Evolutionary conservation across 2,888 invertebrate species (phyloP).

Genomic region (Chalcis sispes): DNA sequence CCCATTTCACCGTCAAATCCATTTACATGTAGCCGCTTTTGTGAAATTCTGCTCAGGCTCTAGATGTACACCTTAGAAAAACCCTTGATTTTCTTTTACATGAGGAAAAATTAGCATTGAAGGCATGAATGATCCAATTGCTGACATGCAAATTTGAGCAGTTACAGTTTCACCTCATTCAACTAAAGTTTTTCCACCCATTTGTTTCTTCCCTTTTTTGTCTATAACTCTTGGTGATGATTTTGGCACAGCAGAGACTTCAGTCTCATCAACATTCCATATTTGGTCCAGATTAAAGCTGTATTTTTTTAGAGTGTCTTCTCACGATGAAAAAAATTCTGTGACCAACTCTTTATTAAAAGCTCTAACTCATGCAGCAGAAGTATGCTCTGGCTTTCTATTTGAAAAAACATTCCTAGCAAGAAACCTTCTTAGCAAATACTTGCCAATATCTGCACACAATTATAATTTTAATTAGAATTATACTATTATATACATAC

Average conservation of each 20-base stretch:
- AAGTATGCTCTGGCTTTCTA: constrained; percentile 17
- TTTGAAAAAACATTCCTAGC: not conserved
- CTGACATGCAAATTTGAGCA: not conserved
- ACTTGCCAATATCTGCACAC: not conserved
- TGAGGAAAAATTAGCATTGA: not conserved
- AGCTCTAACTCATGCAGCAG: not conserved
- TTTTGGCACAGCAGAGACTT: constrained; percentile 65
- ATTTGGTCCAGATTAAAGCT: constrained; percentile 62
- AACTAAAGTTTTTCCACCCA: constrained; percentile 64
- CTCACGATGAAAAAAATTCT: constrained; percentile 1
- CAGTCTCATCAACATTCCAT: constrained; percentile 68
- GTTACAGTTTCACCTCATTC: constrained; percentile 61
- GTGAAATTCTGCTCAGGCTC: not conserved
- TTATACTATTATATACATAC: not conserved
- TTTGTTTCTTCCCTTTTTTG: constrained; percentile 62
- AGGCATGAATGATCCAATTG: not conserved
- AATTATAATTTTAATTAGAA: not conserved
- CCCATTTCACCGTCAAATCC: constrained; percentile 60
- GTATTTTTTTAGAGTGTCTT: constrained; percentile 47
- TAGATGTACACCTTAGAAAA: not conserved
- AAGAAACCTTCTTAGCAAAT: constrained; percentile 1
- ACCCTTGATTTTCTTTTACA: not conserved
- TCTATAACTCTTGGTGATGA: constrained; percentile 65
- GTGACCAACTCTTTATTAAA: not conserved
- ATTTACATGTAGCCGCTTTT: constrained; percentile 16